Base-by-base conservation (phyloP, 1,140 invertebrate species). In the Heliothis subflexa region DNA sequence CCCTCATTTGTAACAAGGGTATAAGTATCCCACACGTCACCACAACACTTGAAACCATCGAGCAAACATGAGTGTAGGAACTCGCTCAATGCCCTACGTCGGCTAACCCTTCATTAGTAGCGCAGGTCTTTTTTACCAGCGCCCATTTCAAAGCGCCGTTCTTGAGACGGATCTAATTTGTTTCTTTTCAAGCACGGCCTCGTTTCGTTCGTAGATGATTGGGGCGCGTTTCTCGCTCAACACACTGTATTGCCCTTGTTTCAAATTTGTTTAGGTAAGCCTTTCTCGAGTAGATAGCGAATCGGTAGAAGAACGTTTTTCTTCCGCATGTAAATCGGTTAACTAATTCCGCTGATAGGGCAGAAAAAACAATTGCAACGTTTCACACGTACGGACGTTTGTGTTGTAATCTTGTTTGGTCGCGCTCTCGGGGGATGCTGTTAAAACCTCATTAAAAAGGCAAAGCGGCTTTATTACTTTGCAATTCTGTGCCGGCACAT, bases 131-230 rank as follows among this genome's bases (percentile, higher is more conserved):
- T 90, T 89, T 83, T 83, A 78, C 83, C 85, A 80, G 81, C 85
- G 78, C 86, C 85, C 82, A 83, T 86, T 87, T 82, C 81, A 89
- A 85, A 87, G 86, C 85, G 78, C 83, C 83, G 86, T 89, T 88
- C 90, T 91, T 85, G 86, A 89, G 88, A 87, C 85, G 85, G 85
- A 87, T 90, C 88, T 89, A 91, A 90, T 92, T 92, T 89, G 89
- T 92, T 92, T 89, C 88, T 89, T 90, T 91, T 89, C 88, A 89
- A 89, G 87, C 86, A 84, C 85, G 83, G 86, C 86, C 80, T 86
- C 87, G 86, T 87, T 85, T 86, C 85, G 84, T 87, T 83, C 83
- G 71, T 68, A 70, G 85, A 85, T 89, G 89, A 90, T 91, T 91
- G 85, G 85, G 83, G 74, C 66, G 83, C 82, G 85, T 89, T 88